Evolutionary conservation across 2,113 vertebrate species (phyloP).

Genomic region (Vombatus ursinus): DNA sequence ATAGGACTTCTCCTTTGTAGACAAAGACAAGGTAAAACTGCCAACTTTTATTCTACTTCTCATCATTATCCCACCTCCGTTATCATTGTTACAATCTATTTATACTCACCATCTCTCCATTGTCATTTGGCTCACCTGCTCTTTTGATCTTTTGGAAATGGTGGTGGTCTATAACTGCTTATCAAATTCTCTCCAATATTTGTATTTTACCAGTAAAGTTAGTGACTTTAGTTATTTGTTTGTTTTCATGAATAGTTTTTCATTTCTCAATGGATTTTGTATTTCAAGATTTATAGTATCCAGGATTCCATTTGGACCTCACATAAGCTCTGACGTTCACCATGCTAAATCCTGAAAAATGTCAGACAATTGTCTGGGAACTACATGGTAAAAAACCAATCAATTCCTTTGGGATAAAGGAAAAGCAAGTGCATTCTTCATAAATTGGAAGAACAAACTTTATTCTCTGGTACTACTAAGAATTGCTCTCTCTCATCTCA

Average conservation of each 20-base stretch:
- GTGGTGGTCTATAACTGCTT: not conserved
- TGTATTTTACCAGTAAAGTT: not conserved
- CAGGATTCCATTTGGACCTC: slow-evolving; percentile 15
- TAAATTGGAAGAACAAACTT: slow-evolving; percentile 1
- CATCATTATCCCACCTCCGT: not conserved
- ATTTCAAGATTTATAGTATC: slow-evolving; percentile 11
- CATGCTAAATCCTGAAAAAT: slow-evolving; percentile 2
- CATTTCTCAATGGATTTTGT: not conserved
- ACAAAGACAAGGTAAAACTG: too few species aligned
- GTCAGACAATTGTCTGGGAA: not conserved
- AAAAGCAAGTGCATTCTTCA: not conserved
- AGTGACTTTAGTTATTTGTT: not conserved
- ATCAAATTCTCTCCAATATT: not conserved
- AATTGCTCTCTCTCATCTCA: not conserved
- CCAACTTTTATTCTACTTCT: not conserved
- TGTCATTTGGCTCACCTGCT: not conserved
- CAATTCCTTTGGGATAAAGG: not conserved
- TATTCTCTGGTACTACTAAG: not conserved
- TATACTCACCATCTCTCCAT: not conserved
- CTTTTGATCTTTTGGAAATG: not conserved
- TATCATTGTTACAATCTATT: too few species aligned
- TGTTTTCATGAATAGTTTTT: not conserved
- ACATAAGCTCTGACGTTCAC: not conserved
- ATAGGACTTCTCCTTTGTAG: too few species aligned
- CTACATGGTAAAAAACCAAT: not conserved